phyloP scores from a whole-genome alignment of 2,797 vertebrate species.

The Sparus aurata region DNA sequence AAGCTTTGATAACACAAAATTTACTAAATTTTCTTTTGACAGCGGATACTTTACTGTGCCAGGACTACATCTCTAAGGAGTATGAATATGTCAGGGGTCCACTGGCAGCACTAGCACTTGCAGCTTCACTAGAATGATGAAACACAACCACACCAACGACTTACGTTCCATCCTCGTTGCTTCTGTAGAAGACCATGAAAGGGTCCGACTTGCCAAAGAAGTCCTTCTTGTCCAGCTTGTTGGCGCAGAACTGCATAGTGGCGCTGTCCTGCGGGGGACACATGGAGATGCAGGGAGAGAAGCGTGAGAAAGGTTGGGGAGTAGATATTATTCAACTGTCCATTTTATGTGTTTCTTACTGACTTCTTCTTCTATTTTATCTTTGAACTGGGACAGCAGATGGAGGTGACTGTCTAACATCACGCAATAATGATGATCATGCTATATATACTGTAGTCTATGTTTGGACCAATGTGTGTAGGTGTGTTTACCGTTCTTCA shows the following conservation, averaged over 20 bases:
- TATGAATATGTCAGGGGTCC: neutral
- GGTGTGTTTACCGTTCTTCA: neutral
- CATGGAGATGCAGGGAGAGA: constrained; percentile 13
- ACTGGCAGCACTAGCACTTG: too few species aligned
- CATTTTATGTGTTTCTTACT: constrained; percentile 22
- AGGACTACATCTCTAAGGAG: neutral
- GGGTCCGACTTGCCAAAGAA: constrained; percentile 98
- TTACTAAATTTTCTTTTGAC: constrained; percentile 10
- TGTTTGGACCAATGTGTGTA: neutral
- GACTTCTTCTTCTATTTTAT: constrained; percentile 30
- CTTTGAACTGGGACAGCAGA: constrained; percentile 32
- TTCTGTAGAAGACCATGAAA: constrained; percentile 97
- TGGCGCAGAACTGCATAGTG: constrained; percentile 97
- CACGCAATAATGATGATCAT: constrained; percentile 29
- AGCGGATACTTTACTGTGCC: neutral
- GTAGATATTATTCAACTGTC: constrained; percentile 34
- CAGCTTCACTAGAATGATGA: neutral
- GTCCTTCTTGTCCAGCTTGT: constrained; percentile 98
- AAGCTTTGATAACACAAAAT: constrained; percentile 16
- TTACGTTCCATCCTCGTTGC: constrained; percentile 97
- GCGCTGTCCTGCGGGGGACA: constrained; percentile 89
- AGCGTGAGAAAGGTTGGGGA: neutral
- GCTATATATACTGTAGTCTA: constrained; percentile 6
- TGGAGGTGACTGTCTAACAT: constrained; percentile 34
- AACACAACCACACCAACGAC: constrained; percentile 56